These are phyloP conservation scores for Hyperoplus immaculatus DNA, from an alignment of 2,797 vertebrate species.

Conservation along the genomic window DNA sequence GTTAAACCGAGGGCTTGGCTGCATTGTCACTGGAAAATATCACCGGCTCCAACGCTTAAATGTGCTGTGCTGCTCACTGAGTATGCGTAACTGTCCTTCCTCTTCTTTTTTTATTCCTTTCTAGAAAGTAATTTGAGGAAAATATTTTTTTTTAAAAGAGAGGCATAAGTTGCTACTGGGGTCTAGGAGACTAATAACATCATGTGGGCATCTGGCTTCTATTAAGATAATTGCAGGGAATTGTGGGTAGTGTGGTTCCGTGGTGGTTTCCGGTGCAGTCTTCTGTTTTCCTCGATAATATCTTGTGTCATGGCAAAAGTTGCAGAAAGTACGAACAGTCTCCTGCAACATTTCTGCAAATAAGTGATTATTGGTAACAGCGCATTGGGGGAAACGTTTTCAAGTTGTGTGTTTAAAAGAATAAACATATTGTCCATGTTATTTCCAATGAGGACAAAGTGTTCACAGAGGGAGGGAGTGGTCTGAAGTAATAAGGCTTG, in stretches of 20 bases:
- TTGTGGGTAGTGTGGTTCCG: background rate
- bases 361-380: background rate
- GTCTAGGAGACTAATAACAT: constrained; percentile 16
- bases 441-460: background rate
- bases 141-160: background rate
- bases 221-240: constrained; percentile 39
- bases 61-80: background rate
- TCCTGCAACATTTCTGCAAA: background rate
- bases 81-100: background rate
- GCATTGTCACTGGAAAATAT: background rate
- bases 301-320: background rate
- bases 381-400: background rate
- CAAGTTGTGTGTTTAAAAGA: no score
- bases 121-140: constrained; percentile 10
- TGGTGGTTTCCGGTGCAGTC: constrained; percentile 26
- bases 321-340: background rate
- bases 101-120: background rate
- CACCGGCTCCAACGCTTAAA: background rate
- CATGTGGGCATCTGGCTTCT: constrained; percentile 43
- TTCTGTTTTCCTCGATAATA: background rate
- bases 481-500: background rate
- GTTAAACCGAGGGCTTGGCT: background rate
- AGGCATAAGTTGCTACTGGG: constrained; percentile 11
- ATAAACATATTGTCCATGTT: background rate
- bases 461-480: background rate